Evolutionary conservation across 2,888 invertebrate genomes (phyloP), one percentile per base, ranked within the genome.

Genomic region (Mythimna loreyi): DNA sequence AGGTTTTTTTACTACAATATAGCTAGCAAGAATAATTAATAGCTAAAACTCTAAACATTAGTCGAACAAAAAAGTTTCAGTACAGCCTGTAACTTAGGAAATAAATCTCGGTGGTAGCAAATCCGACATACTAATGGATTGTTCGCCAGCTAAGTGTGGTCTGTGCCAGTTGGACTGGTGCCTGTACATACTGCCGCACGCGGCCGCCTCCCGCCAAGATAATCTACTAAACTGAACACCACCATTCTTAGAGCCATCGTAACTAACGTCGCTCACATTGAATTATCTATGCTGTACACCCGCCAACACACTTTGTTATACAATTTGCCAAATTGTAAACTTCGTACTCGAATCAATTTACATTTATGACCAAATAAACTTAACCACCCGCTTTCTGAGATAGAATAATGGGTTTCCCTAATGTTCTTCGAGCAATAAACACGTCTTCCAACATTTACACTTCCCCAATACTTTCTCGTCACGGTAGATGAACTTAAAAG

Each of bases 121-220:
- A 92, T 92, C 91, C 90, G 87, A 90, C 87, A 88, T 90, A 89
- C 89, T 93, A 93, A 93, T 93, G 93, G 92, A 93, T 92, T 90
- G 92, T 92, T 90, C 87, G 90, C 89, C 83, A 84, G 87, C 89
- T 90, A 87, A 87, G 86, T 83, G 84, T 85, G 82, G 85, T 81
- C 86, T 86, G 89, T 91, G 93, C 93, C 93, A 93, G 90, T 91
- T 93, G 93, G 93, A 91, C 85, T 85, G 74, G 82, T 93, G 93
- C 93, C 93, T 90, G 86, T 87, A 87, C 85, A 87, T 82, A 81
- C 83, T 77, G 67, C 72, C 86, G 89, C 79, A 68, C 80, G 86
- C 78, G 70, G 83, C 85, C 83, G 85, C 83, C 85, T 78, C 85
- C 85, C 88, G 90, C 91, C 91, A 88, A 91, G 91, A 92, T 92